Base-by-base conservation (phyloP, 2,113 vertebrate species). In the Quiscalus mexicanus region DNA sequence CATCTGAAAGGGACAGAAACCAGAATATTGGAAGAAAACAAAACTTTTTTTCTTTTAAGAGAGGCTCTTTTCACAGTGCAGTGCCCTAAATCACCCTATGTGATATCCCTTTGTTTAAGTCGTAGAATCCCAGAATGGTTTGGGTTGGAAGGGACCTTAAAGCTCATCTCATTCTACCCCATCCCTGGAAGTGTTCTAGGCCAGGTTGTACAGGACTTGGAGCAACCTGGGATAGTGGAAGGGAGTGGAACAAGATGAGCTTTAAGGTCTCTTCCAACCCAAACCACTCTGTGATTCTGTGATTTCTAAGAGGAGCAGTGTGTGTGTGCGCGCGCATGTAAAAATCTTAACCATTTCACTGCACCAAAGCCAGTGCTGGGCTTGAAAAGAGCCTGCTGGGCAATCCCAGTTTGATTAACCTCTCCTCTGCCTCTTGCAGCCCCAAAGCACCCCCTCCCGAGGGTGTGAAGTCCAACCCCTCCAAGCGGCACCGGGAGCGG, bases 381-480 rank as follows among this genome's bases (percentile, higher is more conserved):
- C 50, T 93, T 75, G 69, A 58, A 53, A 67, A 50, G 28, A 68
- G 18, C 28, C 30, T 6, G 12, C 16, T 3, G 5, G 47, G 10
- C 31, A 52, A 8, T 10, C 31, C n/a, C 14, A 19, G 33, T 21
- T n/a, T 74, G 19, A 33, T 53, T 11, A 35, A 35, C 20, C 23
- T 68, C 21, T 85, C 18, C 42, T 84, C 44, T 87, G 42, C 33
- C 35, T 77, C 58, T 49, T 39, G 16, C 58, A 97, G 96, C 67
- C 93, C 93, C 63, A 94, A 91, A 41, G 59, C 97, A 4, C 91
- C 93, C 2, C 97, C 97, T 3, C 41, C 95, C 0, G 98, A 98
- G 55, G 98, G 97, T 4, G 21, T 86, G 84, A 98, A 98, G 93
- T 98, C 98, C 65, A 99, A 98, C 96, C 98, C 98, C 3, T 99